Evolutionary conservation across 2,113 vertebrate species (phyloP), one percentile per base, ranked within the genome.

Genomic region (Podarcis cretensis): DNA sequence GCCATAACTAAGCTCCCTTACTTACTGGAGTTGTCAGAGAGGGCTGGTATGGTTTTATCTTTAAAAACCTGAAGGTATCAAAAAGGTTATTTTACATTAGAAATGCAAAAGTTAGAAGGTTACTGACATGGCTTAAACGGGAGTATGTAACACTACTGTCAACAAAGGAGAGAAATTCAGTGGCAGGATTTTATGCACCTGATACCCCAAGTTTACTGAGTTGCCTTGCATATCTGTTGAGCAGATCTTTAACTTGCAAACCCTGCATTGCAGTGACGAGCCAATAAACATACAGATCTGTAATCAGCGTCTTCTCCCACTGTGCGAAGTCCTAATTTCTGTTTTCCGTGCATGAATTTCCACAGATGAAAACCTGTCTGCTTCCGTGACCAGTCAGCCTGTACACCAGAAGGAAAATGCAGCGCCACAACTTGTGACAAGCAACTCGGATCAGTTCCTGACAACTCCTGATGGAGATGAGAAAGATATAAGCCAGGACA

Each of bases 381-480:
- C 96, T 18, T 98, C 97, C 0, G 96, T 98, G 95, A 98, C 96
- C 90, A 97, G 93, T 86, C 98, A 99, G 80, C 98, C 98, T 1
- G 25, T 92, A 12, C 97, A 97, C 74, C 97, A 97, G 63, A 96
- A 97, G n/a, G 97, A 98, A 91, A 98, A 71, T 65, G 83, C n/a
- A 1, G 86, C 95, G 0, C 97, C 98, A 3, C 87, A 97, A 74
- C 95, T 97, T 81, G 90, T 97, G 83, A 98, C 97, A n/a, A 99
- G 98, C 93, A 97, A 94, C 93, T 98, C 98, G 0, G 98, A 99
- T 94, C 97, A 98, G 88, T 99, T 99, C 87, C 96, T 97, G 92
- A 99, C 98, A 3, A 99, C 99, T 13, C 98, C 98, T 0, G 99
- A 99, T 23, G 97, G 96, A 35, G 97, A 98, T 21, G 98, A 98